These are phyloP conservation scores for Patiria pectinifera DNA, from an alignment of 53 echinoderm and acorn worm species.

Conservation along the genomic window DNA sequence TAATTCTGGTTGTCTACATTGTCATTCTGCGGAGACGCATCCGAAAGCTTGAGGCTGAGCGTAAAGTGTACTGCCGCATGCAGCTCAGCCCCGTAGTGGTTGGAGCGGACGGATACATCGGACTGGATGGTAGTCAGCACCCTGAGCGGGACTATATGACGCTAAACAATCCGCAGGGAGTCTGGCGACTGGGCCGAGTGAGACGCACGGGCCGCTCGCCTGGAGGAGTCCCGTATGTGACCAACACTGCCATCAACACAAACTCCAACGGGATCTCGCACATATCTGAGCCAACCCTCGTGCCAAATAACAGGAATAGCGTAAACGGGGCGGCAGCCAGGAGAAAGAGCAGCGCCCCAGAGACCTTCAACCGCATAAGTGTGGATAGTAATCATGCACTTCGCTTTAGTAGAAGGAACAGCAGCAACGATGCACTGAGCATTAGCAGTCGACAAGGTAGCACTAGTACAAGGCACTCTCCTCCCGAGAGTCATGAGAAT, in stretches of 20 bases:
- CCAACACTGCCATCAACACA: constrained; percentile 58
- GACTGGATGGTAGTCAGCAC: constrained; percentile 93
- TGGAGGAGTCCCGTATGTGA: constrained; percentile 73
- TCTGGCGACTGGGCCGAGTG: constrained; percentile 82
- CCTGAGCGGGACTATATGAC: constrained; percentile 95
- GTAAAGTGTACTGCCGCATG: constrained; percentile 72
- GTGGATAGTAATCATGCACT: constrained; percentile 59
- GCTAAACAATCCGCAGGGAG: constrained; percentile 89
- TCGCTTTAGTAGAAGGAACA: constrained; percentile 43
- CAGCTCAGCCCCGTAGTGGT: constrained; percentile 78
- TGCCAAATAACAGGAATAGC: constrained; percentile 45
- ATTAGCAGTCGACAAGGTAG: constrained; percentile 23
- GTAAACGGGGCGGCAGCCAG: constrained; percentile 1
- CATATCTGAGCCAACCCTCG: constrained; percentile 47
- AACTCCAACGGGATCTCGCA: constrained; percentile 60
- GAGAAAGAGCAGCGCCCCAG: constrained; percentile 51
- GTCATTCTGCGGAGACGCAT: constrained; percentile 79
- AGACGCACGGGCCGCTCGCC: constrained; percentile 67
- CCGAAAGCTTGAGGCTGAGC: constrained; percentile 75
- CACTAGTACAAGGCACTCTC: constrained; percentile 24
- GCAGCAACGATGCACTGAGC: constrained; percentile 37
- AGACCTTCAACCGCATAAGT: constrained; percentile 43
- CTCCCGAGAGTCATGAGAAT: constrained; percentile 46
- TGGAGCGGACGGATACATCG: constrained; percentile 95
- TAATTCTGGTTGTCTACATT: constrained; percentile 79